Evolutionary conservation across 2,113 vertebrate genomes (phyloP).

Genomic region (Lepus americanus): DNA sequence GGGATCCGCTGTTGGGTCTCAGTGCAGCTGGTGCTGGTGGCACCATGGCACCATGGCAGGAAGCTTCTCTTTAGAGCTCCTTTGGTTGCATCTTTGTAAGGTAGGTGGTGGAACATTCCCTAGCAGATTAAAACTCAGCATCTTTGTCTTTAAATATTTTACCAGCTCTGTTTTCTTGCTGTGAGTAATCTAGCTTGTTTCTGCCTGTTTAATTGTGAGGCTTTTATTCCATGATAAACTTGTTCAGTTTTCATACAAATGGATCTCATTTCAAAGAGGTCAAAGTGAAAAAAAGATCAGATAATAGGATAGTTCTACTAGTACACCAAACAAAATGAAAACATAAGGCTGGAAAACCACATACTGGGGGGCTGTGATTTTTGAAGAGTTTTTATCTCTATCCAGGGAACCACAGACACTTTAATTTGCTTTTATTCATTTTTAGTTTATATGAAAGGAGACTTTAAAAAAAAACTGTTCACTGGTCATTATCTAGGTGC

Average conservation of each 20-base stretch:
- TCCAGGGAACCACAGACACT: background rate
- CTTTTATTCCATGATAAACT: constrained; percentile 23
- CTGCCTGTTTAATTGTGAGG: background rate
- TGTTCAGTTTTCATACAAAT: constrained; percentile 5
- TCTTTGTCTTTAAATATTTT: background rate
- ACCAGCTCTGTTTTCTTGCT: constrained; percentile 4
- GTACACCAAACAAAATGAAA: background rate
- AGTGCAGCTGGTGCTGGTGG: background rate
- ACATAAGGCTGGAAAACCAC: background rate
- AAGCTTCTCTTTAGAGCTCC: background rate
- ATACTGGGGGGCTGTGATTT: background rate
- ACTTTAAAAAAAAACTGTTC: background rate
- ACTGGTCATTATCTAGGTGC: background rate
- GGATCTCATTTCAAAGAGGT: constrained; percentile 18
- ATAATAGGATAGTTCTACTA: background rate
- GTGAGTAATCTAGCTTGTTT: background rate
- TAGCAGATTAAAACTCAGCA: constrained; percentile 35
- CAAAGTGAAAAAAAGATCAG: background rate
- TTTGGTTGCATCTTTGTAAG: constrained; percentile 24
- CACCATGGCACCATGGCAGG: background rate
- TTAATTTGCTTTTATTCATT: constrained; percentile 19
- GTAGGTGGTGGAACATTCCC: constrained; percentile 15
- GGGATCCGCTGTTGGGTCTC: background rate
- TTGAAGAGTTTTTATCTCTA: background rate
- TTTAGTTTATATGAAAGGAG: constrained; percentile 18